These are phyloP conservation scores for Cyanistes caeruleus DNA, from an alignment of 2,113 vertebrate genomes.

Conservation along the genomic window DNA sequence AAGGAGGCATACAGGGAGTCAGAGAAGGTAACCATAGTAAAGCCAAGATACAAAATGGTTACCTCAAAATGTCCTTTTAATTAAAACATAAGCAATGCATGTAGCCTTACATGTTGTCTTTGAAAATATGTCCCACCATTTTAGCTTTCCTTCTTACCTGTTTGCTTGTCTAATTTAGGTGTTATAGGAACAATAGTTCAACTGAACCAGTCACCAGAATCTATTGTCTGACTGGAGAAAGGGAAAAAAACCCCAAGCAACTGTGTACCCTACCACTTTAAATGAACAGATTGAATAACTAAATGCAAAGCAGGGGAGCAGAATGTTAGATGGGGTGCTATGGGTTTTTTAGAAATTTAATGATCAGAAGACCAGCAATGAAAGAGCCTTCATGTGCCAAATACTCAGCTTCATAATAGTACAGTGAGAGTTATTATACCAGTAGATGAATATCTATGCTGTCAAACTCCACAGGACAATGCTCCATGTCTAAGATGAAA, in stretches of 20 bases:
- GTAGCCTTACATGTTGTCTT: neutral
- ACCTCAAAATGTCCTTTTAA: neutral
- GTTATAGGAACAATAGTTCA: neutral
- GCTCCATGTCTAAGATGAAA: neutral
- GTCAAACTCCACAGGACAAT: neutral
- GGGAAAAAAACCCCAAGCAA: fast-evolving
- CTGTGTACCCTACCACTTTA: neutral
- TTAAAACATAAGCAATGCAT: fast-evolving
- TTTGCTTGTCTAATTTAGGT: neutral
- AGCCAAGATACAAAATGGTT: neutral
- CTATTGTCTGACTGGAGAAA: neutral
- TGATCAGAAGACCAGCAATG: neutral
- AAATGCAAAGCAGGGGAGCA: neutral
- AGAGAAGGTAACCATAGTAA: neutral
- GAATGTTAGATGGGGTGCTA: neutral
- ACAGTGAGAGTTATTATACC: neutral
- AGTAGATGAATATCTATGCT: no score
- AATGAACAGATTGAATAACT: neutral
- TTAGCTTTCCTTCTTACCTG: neutral
- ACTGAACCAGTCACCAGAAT: neutral
- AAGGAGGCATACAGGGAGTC: neutral
- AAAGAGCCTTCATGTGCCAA: neutral
- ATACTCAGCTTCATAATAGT: neutral
- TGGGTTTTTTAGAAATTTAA: neutral
- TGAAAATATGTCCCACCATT: neutral